Evolutionary conservation across 1,140 invertebrate genomes (phyloP), one percentile per base, ranked within the genome.

Genomic region (Euwallacea similis): DNA sequence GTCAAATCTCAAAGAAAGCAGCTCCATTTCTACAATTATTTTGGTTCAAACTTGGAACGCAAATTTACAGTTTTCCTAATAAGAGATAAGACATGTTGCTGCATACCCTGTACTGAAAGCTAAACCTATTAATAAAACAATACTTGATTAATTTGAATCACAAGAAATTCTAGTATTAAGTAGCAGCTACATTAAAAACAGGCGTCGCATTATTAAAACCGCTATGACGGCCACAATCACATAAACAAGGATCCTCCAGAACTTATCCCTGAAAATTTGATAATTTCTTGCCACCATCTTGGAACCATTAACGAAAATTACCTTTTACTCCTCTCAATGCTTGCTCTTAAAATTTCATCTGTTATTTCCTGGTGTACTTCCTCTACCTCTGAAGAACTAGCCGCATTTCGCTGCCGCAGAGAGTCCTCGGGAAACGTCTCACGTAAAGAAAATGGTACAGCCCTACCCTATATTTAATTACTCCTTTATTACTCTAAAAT

Each of bases 181-280:
- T 33, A 33, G 21, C 21, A 33, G 21, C 54, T 73, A 73, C 43
- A 71, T 16, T 43, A 81, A 79, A 61, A 81, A 80, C 43, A 79
- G 58, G 72, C 79, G 70, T 67, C 79, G 68, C 47, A 79, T 72
- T 13, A 81, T 55, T 2, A 81, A 59, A 10, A 80, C 59, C 15
- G 67, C 69, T 74, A 81, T 81, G 43, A 79, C 61, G 8, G 73
- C 66, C 64, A 81, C 59, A 15, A 81, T 75, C n/a, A 77, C 69
- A 74, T 77, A 79, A 42, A 79, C 78, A 10, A 77, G 72, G 53
- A 76, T 72, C 43, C 73, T 76, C 78, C 79, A 81, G 21, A 79
- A 71, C 73, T 73, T 76, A 74, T 81, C 79, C 62, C 80, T 81
- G 59, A 72, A 73, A 66, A 67, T 58, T 73, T 60, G 42, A 69